Percentiles rank a stretch among this genome's conserved stretches.
Evolutionary conservation across 2,888 invertebrate genomes (phyloP).

Genomic region (Mechanitis mazaeus): DNA sequence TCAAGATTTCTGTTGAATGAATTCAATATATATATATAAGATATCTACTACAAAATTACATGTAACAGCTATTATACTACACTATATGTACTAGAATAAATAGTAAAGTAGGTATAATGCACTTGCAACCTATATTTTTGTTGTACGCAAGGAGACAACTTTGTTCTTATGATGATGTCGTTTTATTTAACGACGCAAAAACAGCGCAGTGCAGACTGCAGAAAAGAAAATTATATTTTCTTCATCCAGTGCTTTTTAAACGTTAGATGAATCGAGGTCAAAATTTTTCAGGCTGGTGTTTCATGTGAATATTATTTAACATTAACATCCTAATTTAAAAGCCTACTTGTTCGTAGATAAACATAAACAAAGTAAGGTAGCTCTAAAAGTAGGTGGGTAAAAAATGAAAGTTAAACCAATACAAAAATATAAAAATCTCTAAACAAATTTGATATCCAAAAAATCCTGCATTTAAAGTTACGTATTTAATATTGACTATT

Average conservation of each 20-base stretch:
- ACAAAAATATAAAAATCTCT: no score
- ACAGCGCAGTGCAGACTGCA: slow-evolving; percentile 6
- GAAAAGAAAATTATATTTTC: slow-evolving; percentile 8
- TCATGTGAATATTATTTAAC: no score
- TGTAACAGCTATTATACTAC: no score
- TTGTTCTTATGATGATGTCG: slow-evolving; percentile 3
- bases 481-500: no score
- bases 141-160: slow-evolving; percentile 5
- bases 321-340: no score
- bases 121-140: not conserved
- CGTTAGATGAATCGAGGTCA: slow-evolving; percentile 4
- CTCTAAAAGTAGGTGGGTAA: not conserved
- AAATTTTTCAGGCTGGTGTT: not conserved
- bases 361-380: not conserved
- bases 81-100: no score
- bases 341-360: not conserved
- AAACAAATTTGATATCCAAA: no score
- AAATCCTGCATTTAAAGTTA: no score
- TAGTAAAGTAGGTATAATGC: not conserved
- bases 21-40: no score
- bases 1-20: no score
- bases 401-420: no score
- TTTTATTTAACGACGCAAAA: slow-evolving; percentile 8
- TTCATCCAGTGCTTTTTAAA: slow-evolving; percentile 4
- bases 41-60: no score